Evolutionary conservation across 92 coral and sea anemone species (phyloP), one percentile per base, ranked within the genome.

Genomic region (Heteractis magnifica): DNA sequence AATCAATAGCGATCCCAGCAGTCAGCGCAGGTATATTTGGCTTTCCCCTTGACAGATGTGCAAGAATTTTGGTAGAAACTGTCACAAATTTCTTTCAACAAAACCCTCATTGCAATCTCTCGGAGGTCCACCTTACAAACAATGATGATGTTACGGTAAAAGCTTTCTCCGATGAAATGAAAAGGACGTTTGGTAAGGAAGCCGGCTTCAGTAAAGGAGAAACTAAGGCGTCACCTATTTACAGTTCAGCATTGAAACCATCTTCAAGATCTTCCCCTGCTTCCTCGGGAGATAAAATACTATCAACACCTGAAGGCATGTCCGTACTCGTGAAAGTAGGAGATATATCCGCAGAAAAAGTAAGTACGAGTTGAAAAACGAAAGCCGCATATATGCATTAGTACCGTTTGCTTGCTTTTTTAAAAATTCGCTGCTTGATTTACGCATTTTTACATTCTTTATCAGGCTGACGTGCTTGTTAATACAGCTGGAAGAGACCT

Each of bases 1-100:
- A 74, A 49, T 83, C 94, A 15, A 86, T 90, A 14, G 93, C 97
- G 12, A 88, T 93, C n/a, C 97, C 97, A 8, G 97, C 94, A 5
- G 87, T 90, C 58, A 88, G 97, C 41, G 81, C 94, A 11, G 97
- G 92, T 0, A 78, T 88, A 19, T 93, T 50, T 78, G 89, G 89
- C 49, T 77, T 90, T 65, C 97, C 94, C 5, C 89, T 81, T 3
- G 79, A 88, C 0, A 74, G 88, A 0, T 93, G 97, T 74, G 94
- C 97, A 0, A 84, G 78, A 60, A 87, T 84, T 52, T 78, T 91
- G 68, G 68, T 90, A 10, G 86, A 86, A 11, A 82, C 92, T n/a
- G 92, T 84, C 8, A 68, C 71, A 13, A 74, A 81, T 10, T 93
- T 90, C 71, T 72, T 80, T 56, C 20, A 44, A 49, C 77, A 48